These are phyloP conservation scores for Channa maculata DNA, from an alignment of 2,113 vertebrate species.

Conservation along the genomic window DNA sequence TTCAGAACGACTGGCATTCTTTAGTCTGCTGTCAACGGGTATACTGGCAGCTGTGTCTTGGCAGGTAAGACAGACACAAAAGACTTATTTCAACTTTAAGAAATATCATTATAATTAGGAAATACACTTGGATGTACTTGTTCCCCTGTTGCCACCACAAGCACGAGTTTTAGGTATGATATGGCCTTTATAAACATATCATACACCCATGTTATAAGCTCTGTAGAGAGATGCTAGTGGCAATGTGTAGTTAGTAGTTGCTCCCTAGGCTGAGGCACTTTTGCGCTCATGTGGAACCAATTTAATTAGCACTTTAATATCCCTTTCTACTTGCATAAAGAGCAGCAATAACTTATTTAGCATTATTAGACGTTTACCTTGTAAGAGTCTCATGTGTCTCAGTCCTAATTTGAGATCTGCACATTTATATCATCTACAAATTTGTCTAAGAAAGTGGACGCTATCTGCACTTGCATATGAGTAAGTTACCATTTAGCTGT, in stretches of 20 bases:
- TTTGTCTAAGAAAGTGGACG: constrained; percentile 37
- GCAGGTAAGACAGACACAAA: constrained; percentile 88
- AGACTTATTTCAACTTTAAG: not conserved
- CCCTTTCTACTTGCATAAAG: constrained; percentile 63
- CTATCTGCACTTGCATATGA: not conserved
- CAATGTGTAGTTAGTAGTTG: constrained; percentile 37
- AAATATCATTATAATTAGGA: no score
- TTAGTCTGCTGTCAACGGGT: constrained; percentile 90
- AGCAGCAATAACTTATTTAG: constrained; percentile 73
- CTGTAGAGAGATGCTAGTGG: constrained; percentile 17
- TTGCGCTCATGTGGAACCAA: constrained; percentile 61
- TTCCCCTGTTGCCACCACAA: no score
- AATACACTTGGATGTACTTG: no score
- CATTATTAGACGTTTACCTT: constrained; percentile 69
- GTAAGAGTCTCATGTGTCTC: constrained; percentile 61
- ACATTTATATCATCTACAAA: constrained; percentile 46
- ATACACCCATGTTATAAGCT: constrained; percentile 35
- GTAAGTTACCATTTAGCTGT: not conserved
- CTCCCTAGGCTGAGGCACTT: constrained; percentile 44
- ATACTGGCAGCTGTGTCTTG: constrained; percentile 94
- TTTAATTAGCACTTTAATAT: constrained; percentile 76
- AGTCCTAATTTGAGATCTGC: constrained; percentile 55
- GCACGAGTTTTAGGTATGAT: not conserved
- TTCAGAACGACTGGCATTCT: constrained; percentile 94
- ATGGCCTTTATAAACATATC: constrained; percentile 17